phyloP scores from a whole-genome alignment of 2,888 invertebrate species.

The Chrysolina haemoptera region DNA sequence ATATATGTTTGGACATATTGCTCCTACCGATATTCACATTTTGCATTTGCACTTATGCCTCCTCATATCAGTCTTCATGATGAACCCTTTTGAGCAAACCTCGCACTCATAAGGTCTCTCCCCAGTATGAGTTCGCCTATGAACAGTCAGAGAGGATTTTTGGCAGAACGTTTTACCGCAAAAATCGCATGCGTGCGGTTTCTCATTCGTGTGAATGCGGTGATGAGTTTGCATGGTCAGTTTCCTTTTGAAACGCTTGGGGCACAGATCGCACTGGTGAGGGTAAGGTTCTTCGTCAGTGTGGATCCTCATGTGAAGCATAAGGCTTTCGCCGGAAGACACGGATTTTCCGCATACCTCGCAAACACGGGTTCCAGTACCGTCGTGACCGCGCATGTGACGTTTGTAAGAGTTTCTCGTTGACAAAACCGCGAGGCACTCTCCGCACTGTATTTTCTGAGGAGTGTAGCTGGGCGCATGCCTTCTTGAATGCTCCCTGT shows the following conservation, averaged over 20 bases:
- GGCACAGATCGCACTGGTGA: slow-evolving; percentile 6
- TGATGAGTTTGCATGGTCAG: slow-evolving; percentile 28
- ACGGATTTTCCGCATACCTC: slow-evolving; percentile 23
- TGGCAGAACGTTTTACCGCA: slow-evolving; percentile 48
- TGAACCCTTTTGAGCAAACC: slow-evolving; percentile 3
- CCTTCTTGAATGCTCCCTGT: not conserved
- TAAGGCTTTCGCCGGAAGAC: not conserved
- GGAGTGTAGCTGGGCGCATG: not conserved
- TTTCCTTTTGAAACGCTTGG: slow-evolving; percentile 15
- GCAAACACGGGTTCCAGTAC: not conserved
- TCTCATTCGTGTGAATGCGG: slow-evolving; percentile 56
- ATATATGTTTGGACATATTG: no score
- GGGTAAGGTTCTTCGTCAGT: slow-evolving; percentile 3
- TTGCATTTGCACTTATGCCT: slow-evolving; percentile 5
- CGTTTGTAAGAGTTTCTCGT: not conserved
- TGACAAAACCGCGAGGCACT: not conserved
- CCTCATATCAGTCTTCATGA: slow-evolving; percentile 1
- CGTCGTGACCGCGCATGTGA: slow-evolving; percentile 2
- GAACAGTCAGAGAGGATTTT: slow-evolving; percentile 58
- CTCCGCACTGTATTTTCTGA: not conserved
- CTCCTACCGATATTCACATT: not conserved
- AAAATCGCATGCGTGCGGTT: slow-evolving; percentile 53
- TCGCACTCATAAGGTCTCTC: slow-evolving; percentile 10
- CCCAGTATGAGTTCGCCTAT: slow-evolving; percentile 32
- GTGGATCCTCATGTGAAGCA: slow-evolving; percentile 7